Evolutionary conservation across 2,888 invertebrate genomes (phyloP).

Genomic region (Chrysodeixis includens): DNA sequence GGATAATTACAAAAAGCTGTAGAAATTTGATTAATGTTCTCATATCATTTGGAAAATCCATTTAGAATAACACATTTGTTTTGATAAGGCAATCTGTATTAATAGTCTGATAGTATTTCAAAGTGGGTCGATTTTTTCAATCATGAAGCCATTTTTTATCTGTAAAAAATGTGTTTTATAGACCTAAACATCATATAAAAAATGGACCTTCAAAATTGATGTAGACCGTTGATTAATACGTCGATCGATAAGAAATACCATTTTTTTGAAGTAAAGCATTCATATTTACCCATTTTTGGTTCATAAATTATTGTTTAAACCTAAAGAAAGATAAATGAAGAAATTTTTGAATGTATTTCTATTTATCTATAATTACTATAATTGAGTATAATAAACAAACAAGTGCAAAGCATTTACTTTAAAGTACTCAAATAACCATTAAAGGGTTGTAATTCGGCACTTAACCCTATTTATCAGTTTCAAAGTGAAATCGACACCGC

Average conservation of each 20-base stretch:
- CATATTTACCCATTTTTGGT: too few species aligned
- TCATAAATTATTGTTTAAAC: too few species aligned
- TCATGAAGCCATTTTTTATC: background rate
- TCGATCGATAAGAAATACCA: too few species aligned
- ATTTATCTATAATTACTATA: too few species aligned
- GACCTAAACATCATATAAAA: too few species aligned
- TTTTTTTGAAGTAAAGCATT: too few species aligned
- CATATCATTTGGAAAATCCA: background rate
- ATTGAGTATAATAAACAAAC: background rate
- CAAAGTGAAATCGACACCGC: slow-evolving; percentile 40
- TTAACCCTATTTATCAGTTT: slow-evolving; percentile 37
- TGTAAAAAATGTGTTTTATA: background rate
- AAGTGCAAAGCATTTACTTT: background rate
- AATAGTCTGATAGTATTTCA: background rate
- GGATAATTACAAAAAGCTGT: background rate
- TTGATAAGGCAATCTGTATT: background rate
- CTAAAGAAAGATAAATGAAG: too few species aligned
- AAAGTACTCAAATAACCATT: slow-evolving; percentile 5
- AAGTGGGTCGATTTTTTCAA: background rate
- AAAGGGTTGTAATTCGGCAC: slow-evolving; percentile 30
- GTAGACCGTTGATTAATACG: too few species aligned
- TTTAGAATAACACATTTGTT: background rate
- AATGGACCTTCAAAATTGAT: too few species aligned
- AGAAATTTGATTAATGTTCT: background rate
- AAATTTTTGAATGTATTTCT: too few species aligned